Base-by-base conservation (phyloP, 2,113 vertebrate genomes). In the Tursiops truncatus region DNA sequence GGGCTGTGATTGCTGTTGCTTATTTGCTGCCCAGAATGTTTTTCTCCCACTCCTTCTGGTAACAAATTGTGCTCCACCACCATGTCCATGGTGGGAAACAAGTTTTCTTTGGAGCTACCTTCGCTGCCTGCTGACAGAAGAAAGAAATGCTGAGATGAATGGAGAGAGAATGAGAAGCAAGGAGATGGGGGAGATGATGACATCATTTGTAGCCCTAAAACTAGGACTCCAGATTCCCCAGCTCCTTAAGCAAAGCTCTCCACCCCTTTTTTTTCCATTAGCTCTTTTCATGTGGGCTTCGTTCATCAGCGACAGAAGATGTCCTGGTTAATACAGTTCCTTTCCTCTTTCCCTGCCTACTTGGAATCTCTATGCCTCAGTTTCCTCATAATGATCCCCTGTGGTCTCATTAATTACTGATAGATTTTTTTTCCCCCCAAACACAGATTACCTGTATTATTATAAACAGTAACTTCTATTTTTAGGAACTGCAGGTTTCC, bases 401-500 rank as follows among this genome's bases (percentile, higher is more conserved):
- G 62, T 60, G 86, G 63, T 76, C 95, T 87, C 47, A 63, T 23
- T 95, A 80, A 90, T 90, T 36, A 47, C 38, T n/a, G 60, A 62
- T 44, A 92, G 47, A 85, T 38, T 77, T 47, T 38, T 12, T 12
- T 1, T 3, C 7, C 6, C 18, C 1, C 31, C 20, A 41, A 91
- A 81, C 36, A 41, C 68, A 70, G 87, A 97, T 53, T 70, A 73
- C 31, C 26, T 63, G 26, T 68, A 56, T 50, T 94, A 92, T 81
- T 67, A 89, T 94, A 94, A 95, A 94, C 71, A 97, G 97, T 90
- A 94, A 97, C 98, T 94, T 97, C 98, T 98, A 97, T 98, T 98
- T 76, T 97, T 96, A 97, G 94, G 79, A 98, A 96, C 95, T 98
- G 92, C 92, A 97, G 96, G 94, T 67, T 96, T 96, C 98, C 96